Percentiles rank a stretch among this genome's conserved stretches.
These are phyloP conservation scores for Asarcornis scutulata DNA, from an alignment of 2,113 vertebrate genomes.

Conservation along the genomic window DNA sequence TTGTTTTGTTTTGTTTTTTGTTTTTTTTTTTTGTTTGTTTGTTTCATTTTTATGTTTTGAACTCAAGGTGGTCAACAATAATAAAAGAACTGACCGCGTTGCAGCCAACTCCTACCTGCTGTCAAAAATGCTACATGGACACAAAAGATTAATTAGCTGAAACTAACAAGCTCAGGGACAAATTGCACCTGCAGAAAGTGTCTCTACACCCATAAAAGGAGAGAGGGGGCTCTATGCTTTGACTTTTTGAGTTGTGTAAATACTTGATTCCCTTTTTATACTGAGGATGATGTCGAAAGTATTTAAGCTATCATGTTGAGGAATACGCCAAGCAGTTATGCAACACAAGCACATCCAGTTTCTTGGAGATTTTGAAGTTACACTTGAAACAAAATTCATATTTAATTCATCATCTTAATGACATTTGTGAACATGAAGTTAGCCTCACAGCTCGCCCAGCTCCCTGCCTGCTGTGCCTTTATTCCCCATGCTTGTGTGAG, in stretches of 20 bases:
- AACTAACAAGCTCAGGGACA: not conserved
- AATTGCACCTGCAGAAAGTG: not conserved
- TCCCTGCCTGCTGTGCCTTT: rapidly evolving
- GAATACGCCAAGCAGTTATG: not conserved
- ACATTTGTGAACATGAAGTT: no score
- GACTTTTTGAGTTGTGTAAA: not conserved
- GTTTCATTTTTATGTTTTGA: not conserved
- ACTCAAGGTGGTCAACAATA: not conserved
- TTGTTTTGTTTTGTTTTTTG: not conserved
- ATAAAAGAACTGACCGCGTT: not conserved
- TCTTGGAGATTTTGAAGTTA: not conserved
- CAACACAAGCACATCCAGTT: not conserved
- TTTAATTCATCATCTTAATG: constrained; percentile 35
- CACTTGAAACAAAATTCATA: not conserved
- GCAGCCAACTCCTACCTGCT: not conserved
- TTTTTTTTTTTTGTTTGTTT: not conserved
- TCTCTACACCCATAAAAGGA: not conserved
- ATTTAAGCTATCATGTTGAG: not conserved
- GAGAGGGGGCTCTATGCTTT: not conserved
- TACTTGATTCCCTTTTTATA: not conserved
- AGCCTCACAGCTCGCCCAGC: not conserved
- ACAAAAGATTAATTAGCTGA: not conserved
- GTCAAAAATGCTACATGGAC: not conserved
- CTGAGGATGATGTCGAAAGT: not conserved
- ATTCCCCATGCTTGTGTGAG: rapidly evolving